phyloP scores from a whole-genome alignment of 2,888 invertebrate species.

The Folsomia candida region DNA sequence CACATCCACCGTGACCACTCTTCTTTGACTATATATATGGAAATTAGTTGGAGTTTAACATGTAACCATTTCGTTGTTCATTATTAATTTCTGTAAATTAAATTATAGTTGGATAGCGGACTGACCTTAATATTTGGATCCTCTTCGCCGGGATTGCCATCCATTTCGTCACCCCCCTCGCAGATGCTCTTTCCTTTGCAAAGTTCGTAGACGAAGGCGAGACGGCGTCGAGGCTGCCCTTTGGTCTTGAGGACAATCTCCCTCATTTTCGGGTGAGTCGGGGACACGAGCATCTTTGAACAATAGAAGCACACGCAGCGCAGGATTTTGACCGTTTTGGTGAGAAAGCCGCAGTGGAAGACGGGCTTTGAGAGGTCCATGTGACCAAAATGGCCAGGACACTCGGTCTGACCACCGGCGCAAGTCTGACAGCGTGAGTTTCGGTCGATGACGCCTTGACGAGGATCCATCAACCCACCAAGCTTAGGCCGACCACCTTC shows the following conservation, averaged over 20 bases:
- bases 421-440: slow-evolving; percentile 91
- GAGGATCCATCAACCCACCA: slow-evolving; percentile 98
- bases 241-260: slow-evolving; percentile 94
- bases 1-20: slow-evolving; percentile 91
- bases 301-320: slow-evolving; percentile 99
- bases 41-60: no score
- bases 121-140: slow-evolving; percentile 36
- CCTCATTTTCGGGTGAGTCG: slow-evolving; percentile 87
- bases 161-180: slow-evolving; percentile 98
- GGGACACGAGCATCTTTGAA: slow-evolving; percentile 89
- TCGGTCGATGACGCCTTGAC: slow-evolving; percentile 93
- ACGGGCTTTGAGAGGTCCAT: slow-evolving; percentile 98
- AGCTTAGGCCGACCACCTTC: slow-evolving; percentile 97
- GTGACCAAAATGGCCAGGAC: slow-evolving; percentile 99
- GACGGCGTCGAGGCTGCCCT: slow-evolving; percentile 89
- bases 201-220: slow-evolving; percentile 93
- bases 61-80: no score
- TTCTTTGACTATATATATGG: slow-evolving; percentile 61
- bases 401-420: slow-evolving; percentile 96
- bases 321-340: slow-evolving; percentile 94
- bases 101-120: no score
- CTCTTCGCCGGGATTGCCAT: slow-evolving; percentile 68
- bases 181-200: slow-evolving; percentile 98
- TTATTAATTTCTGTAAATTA: no score
- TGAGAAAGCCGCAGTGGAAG: slow-evolving; percentile 95